These are phyloP conservation scores for Dendrolimus punctatus DNA, from an alignment of 1,140 invertebrate species.

Conservation along the genomic window DNA sequence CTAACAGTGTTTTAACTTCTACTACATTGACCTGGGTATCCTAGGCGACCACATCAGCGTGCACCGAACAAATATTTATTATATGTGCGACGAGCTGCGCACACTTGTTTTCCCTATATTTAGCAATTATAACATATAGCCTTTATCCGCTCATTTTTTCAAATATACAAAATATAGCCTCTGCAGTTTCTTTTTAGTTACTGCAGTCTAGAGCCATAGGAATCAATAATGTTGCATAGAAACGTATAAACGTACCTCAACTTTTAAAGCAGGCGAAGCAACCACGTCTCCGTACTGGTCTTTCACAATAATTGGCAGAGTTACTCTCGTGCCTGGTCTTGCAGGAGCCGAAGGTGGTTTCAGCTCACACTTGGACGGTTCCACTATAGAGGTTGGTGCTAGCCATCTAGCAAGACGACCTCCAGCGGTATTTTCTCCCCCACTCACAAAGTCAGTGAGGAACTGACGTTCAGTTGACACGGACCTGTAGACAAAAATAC, in stretches of 20 bases:
- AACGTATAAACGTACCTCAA: slow-evolving; percentile 81
- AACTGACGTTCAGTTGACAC: slow-evolving; percentile 91
- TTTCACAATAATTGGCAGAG: slow-evolving; percentile 87
- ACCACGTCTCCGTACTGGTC: slow-evolving; percentile 95
- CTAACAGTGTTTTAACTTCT: no score
- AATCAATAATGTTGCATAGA: no score
- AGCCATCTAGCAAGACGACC: slow-evolving; percentile 94
- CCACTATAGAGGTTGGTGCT: slow-evolving; percentile 93
- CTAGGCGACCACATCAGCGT: no score
- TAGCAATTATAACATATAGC: no score
- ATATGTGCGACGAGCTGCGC: no score
- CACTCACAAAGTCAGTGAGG: slow-evolving; percentile 92
- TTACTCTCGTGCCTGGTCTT: slow-evolving; percentile 86
- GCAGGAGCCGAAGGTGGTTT: slow-evolving; percentile 83
- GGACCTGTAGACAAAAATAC: slow-evolving; percentile 29
- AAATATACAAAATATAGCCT: no score
- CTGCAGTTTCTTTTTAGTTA: no score
- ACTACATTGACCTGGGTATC: no score
- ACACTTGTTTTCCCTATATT: no score
- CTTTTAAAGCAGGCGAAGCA: slow-evolving; percentile 88
- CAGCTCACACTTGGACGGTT: slow-evolving; percentile 89
- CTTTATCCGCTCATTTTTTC: no score
- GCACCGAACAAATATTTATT: no score
- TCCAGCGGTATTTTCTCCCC: slow-evolving; percentile 89
- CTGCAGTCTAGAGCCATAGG: no score